A percentile compares a stretch with the other conserved stretches of the same genome.
Evolutionary conservation across 1,140 invertebrate species (phyloP).

Genomic region (Pseudobourletiella spinata): DNA sequence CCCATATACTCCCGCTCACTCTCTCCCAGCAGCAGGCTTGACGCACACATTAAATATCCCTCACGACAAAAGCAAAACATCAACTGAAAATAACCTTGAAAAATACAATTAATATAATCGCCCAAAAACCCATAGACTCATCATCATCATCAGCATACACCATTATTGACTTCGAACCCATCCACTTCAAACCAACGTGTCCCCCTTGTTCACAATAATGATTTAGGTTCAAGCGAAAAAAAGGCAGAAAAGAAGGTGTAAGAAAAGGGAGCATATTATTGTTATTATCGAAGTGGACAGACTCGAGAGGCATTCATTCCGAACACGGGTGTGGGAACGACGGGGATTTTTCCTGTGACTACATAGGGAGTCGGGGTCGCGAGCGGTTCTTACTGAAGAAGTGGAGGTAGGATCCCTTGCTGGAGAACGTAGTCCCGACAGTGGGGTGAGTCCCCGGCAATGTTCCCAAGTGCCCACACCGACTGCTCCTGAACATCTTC

Average conservation of each 20-base stretch:
- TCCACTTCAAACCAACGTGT: slow-evolving; percentile 2
- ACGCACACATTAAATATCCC: too few species aligned
- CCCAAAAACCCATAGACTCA: too few species aligned
- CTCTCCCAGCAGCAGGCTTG: too few species aligned
- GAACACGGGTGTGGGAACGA: too few species aligned
- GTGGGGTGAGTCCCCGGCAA: slow-evolving; percentile 88
- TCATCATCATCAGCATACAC: not conserved
- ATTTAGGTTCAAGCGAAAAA: not conserved
- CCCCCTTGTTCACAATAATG: too few species aligned
- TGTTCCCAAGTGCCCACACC: slow-evolving; percentile 96
- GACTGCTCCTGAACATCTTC: slow-evolving; percentile 95
- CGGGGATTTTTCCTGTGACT: not conserved
- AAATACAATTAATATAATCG: too few species aligned
- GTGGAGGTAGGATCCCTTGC: slow-evolving; percentile 71
- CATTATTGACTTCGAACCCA: not conserved
- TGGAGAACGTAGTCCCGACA: slow-evolving; percentile 85
- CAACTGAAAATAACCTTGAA: too few species aligned
- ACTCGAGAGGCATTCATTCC: not conserved
- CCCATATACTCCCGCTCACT: too few species aligned
- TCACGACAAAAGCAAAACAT: too few species aligned
- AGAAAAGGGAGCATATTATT: too few species aligned
- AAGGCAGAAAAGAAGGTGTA: too few species aligned
- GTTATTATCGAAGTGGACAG: not conserved
- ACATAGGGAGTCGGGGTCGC: too few species aligned
- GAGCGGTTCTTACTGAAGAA: slow-evolving; percentile 70